Base-by-base conservation (phyloP, 1,140 invertebrate species). In the Antheraea pernyi region DNA sequence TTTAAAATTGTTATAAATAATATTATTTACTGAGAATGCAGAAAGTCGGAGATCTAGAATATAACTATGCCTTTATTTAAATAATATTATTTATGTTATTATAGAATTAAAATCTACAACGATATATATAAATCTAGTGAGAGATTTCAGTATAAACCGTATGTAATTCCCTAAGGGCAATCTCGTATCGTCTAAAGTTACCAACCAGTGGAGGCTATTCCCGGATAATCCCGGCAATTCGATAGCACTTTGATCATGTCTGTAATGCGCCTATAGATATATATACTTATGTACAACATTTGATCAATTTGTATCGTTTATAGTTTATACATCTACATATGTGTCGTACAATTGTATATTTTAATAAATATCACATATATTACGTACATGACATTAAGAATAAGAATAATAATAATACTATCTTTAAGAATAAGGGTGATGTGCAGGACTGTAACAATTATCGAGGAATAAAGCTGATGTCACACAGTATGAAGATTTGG, bases 181-280 rank as follows among this genome's bases (percentile, higher is more conserved):
- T 53, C 46, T 13, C 46, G 46, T 53, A 53, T 53, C 46, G 46
- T 53, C 46, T 53, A 53, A 13, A 53, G 46, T 53, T 53, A 53
- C 46, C 16, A 6, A n/a, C 10, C 46, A 53, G 46, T 6, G 9
- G 13, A 53, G 46, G 46, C 46, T 53, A 53, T 53, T 16, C 16
- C 46, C 16, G 46, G 46, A n/a, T 53, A 53, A 53, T 53, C 46
- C 46, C 46, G 46, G 46, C 16, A 53, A 53, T 53, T 53, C 46
- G 46, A 53, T 53, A 53, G 5, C 16, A 53, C 6, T 53, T 53
- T n/a, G 46, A n/a, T 53, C 46, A n/a, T 16, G 1, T 5, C 11
- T 53, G 46, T 53, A 53, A 53, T 16, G 46, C 46, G 16, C 16
- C 46, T 53, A 16, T 53, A 53, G 46, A 9, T 16, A 11, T 42